Evolutionary conservation across 2,113 vertebrate species (phyloP), one percentile per base, ranked within the genome.

Genomic region (Nicator chloris): DNA sequence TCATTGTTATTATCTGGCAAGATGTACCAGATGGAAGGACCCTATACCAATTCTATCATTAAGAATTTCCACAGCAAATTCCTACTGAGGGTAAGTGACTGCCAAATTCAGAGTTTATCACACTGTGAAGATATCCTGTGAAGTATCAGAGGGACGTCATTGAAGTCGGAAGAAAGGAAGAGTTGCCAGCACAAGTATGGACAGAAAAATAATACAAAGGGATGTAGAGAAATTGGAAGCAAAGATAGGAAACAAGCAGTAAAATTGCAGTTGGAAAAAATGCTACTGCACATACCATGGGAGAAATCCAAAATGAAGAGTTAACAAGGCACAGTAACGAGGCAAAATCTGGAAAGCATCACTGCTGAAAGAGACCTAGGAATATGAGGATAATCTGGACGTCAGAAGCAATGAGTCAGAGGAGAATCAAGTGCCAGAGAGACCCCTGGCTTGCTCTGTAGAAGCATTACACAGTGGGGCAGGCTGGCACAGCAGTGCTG

Each of bases 281-380:
- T 27, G 44, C 42, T 59, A 42, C 24, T 33, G 40, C 44, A 49
- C 0, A 2, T 27, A 88, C 12, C 75, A 39, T 64, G 56, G 64
- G 87, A 92, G 31, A 23, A 81, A 95, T 78, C 35, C 35, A 90
- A 88, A 95, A 35, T 6, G 85, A 85, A 93, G 70, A 87, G 78
- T 72, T 88, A 95, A 90, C 35, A 86, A 66, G 75, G 27, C 40
- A 72, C 50, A 72, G 54, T 37, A 77, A 66, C 6, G 10, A 77
- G 37, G 65, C 7, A 69, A 85, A 88, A 82, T 81, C 60, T 86
- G 82, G 68, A 92, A 93, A 93, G 60, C 21, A 39, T 15, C 35
- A 70, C 50, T 2, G 2, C 9, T 0, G 3, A 90, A 68, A 66
- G 60, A 49, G 24, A 73, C 16, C 15, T 33, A 78, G 56, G 68